Evolutionary conservation across 1,140 invertebrate species (phyloP).

Genomic region (Neotoxoptera formosana): DNA sequence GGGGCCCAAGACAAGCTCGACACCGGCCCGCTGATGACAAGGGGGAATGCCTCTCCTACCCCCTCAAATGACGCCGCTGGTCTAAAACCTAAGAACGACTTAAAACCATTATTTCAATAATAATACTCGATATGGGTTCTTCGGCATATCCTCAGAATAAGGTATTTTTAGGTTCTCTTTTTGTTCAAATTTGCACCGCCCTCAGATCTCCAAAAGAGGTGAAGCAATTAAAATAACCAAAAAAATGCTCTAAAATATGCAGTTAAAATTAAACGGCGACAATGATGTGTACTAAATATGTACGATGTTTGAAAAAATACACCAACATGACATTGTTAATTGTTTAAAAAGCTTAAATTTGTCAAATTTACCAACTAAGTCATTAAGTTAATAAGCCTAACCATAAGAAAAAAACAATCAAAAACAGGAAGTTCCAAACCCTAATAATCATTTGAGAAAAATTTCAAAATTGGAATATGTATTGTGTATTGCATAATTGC

Average conservation of each 20-base stretch:
- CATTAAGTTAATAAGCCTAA: background rate
- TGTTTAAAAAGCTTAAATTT: background rate
- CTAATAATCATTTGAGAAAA: background rate
- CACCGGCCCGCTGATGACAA: no score
- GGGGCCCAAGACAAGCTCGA: no score
- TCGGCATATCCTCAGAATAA: background rate
- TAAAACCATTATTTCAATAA: background rate
- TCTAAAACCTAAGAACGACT: background rate
- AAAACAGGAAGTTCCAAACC: background rate
- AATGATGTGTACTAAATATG: no score
- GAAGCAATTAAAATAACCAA: no score
- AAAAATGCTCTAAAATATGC: no score
- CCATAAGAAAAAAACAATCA: background rate
- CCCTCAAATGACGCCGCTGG: no score
- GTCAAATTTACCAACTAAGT: background rate
- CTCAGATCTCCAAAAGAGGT: no score
- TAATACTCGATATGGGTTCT: background rate
- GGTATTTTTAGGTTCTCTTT: background rate
- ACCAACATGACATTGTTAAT: no score
- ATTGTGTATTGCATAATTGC: background rate
- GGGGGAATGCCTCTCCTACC: no score
- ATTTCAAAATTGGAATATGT: background rate
- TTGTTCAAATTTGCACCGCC: background rate
- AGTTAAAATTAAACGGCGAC: no score
- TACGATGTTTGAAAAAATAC: no score